phyloP scores from a whole-genome alignment of 2,888 invertebrate species.

The Pachydiplax longipennis region DNA sequence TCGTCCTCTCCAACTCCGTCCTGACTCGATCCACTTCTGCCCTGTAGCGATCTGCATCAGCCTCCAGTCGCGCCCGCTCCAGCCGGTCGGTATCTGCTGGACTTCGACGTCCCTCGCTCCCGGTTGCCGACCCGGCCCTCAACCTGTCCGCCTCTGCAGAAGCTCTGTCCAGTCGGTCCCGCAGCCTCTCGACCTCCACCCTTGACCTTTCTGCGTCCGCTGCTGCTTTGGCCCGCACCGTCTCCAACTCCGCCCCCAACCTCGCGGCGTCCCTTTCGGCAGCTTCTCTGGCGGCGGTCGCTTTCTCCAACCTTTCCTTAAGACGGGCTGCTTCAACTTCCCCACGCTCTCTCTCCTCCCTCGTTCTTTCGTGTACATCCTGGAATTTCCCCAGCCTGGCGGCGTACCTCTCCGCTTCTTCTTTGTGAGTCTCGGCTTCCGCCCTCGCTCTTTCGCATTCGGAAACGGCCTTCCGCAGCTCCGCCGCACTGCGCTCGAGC shows the following conservation, averaged over 20 bases:
- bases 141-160: conserved; percentile 46
- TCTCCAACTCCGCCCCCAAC: conserved; percentile 74
- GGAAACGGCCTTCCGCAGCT: conserved; percentile 80
- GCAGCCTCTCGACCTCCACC: conserved; percentile 53
- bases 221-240: conserved; percentile 65
- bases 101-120: conserved; percentile 51
- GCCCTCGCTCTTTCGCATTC: conserved; percentile 74
- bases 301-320: conserved; percentile 77
- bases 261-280: conserved; percentile 56
- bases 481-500: conserved; percentile 83
- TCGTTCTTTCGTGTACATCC: conserved; percentile 68
- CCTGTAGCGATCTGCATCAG: conserved; percentile 31
- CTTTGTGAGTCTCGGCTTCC: conserved; percentile 79
- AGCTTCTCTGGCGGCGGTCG: conserved; percentile 54
- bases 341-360: conserved; percentile 64
- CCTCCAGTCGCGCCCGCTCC: conserved; percentile 17
- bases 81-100: conserved; percentile 51
- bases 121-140: conserved; percentile 10
- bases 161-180: conserved; percentile 77
- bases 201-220: conserved; percentile 58
- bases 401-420: conserved; percentile 78
- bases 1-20: conserved; percentile 80
- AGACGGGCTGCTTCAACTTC: conserved; percentile 71
- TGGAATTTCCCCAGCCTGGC: conserved; percentile 79
- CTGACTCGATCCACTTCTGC: conserved; percentile 81